phyloP scores from a whole-genome alignment of 2,113 vertebrate genomes.

The Epinephelus fuscoguttatus region DNA sequence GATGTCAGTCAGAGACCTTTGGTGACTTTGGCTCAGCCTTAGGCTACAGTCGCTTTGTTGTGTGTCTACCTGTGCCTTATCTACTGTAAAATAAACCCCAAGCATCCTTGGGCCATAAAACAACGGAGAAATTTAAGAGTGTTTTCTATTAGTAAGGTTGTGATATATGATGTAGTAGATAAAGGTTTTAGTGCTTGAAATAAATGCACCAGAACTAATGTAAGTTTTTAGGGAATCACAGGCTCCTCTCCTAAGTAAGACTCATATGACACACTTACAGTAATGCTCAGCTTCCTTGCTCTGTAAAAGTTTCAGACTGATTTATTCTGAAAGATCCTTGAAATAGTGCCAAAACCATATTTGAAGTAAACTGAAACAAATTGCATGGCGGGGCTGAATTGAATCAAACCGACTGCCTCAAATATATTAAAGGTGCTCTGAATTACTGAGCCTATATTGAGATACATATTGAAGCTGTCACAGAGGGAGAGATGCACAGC shows the following conservation, averaged over 20 bases:
- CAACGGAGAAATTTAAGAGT: background rate
- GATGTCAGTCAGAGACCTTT: background rate
- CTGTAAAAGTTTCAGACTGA: constrained; percentile 33
- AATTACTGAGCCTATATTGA: constrained; percentile 54
- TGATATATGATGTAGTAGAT: background rate
- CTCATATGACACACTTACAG: constrained; percentile 3
- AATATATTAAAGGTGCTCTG: constrained; percentile 55
- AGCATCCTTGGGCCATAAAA: too few relatives aligned
- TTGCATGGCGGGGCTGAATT: constrained; percentile 50
- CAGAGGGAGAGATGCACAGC: constrained; percentile 30
- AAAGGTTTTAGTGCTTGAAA: background rate
- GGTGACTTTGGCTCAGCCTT: constrained; percentile 9
- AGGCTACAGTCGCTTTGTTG: background rate
- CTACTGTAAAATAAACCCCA: background rate
- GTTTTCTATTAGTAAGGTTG: too few relatives aligned
- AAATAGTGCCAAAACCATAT: constrained; percentile 39
- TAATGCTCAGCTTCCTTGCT: constrained; percentile 1
- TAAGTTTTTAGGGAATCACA: constrained; percentile 26
- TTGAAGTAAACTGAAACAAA: constrained; percentile 67
- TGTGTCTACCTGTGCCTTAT: background rate
- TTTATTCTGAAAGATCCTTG: constrained; percentile 49
- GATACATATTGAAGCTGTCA: constrained; percentile 67
- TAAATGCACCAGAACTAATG: constrained; percentile 7
- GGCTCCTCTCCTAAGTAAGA: constrained; percentile 31
- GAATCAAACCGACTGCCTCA: constrained; percentile 62